Percentiles rank a stretch among this genome's conserved stretches.
Evolutionary conservation across 2,888 invertebrate genomes (phyloP).

Genomic region (Hyles lineata): DNA sequence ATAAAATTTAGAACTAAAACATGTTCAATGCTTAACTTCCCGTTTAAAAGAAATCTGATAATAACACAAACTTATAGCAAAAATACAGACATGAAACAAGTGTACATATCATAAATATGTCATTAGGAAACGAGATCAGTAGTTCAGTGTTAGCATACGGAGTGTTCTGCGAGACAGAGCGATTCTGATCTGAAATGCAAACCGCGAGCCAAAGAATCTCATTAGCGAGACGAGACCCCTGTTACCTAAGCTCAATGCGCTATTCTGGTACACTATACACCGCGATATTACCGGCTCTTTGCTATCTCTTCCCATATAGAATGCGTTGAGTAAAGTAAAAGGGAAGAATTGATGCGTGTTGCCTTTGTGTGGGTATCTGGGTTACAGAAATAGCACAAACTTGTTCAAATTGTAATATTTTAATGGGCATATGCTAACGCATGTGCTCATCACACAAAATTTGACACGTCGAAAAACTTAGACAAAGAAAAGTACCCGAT

Average conservation of each 20-base stretch:
- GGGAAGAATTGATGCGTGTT: not conserved
- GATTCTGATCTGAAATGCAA: slow-evolving; percentile 81
- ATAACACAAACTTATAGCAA: no score
- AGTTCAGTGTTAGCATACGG: slow-evolving; percentile 46
- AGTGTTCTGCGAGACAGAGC: slow-evolving; percentile 44
- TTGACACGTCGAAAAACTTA: no score
- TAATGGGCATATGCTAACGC: no score
- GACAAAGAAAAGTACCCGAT: no score
- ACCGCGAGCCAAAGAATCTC: slow-evolving; percentile 83
- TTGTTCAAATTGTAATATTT: no score
- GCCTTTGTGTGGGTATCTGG: no score
- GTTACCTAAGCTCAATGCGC: slow-evolving; percentile 53
- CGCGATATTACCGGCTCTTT: not conserved
- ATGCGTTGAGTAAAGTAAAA: not conserved
- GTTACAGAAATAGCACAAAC: no score
- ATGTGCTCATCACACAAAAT: no score
- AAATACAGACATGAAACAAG: not conserved
- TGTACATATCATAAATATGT: slow-evolving; percentile 41
- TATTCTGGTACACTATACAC: slow-evolving; percentile 58
- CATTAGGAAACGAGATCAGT: slow-evolving; percentile 64
- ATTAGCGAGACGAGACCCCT: slow-evolving; percentile 75
- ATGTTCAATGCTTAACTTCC: no score
- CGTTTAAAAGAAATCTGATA: no score
- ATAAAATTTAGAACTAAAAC: no score
- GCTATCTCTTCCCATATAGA: not conserved